These are phyloP conservation scores for Mobula birostris DNA, from an alignment of 2,113 vertebrate species.

Conservation along the genomic window DNA sequence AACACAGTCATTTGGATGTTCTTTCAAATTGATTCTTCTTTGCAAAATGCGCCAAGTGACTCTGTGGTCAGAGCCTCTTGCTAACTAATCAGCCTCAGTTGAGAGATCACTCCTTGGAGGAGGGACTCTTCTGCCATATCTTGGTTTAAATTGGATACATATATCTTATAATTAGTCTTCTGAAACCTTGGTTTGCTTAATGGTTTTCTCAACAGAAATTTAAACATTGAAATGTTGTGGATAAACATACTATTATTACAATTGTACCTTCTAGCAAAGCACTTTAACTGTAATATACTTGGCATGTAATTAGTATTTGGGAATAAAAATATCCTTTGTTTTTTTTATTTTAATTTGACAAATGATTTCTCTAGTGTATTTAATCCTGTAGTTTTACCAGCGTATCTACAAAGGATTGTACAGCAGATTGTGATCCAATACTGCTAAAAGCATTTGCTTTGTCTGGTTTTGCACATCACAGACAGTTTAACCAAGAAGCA, in stretches of 20 bases:
- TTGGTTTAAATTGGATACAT: neutral
- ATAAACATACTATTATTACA: neutral
- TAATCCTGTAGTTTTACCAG: neutral
- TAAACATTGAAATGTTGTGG: neutral
- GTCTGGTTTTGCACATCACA: neutral
- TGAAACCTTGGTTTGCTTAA: neutral
- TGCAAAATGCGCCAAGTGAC: neutral
- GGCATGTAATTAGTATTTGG: neutral
- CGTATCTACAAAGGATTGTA: neutral
- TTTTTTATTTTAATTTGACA: slow-evolving; percentile 8
- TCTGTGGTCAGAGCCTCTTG: neutral
- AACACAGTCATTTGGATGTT: neutral
- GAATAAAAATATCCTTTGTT: neutral
- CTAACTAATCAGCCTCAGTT: neutral
- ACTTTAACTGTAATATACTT: neutral
- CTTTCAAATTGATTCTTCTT: neutral
- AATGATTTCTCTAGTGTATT: neutral
- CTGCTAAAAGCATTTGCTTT: neutral
- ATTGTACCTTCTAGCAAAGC: neutral
- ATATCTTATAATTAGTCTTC: neutral
- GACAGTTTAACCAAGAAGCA: neutral
- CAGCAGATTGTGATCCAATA: neutral
- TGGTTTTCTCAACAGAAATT: neutral
- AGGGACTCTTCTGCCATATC: neutral
- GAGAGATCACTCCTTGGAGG: neutral